Evolutionary conservation across 2,113 vertebrate species (phyloP).

Genomic region (Trinectes maculatus): DNA sequence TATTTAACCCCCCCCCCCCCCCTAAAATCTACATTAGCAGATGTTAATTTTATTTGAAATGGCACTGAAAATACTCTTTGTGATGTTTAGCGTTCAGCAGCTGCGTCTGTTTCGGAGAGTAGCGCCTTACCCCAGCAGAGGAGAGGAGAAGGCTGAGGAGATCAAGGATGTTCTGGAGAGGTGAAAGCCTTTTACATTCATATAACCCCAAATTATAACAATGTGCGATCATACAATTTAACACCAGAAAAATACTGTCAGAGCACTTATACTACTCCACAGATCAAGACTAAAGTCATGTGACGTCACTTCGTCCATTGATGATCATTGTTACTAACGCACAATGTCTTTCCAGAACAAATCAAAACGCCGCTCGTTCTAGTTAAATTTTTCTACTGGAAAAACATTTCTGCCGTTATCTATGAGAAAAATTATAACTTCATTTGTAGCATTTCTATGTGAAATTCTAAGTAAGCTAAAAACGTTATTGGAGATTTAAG

Average conservation of each 20-base stretch:
- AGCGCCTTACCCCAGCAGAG: slow-evolving; percentile 69
- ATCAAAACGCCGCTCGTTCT: too few relatives aligned
- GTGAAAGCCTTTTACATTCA: slow-evolving; percentile 19
- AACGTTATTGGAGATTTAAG: neutral
- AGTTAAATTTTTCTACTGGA: neutral
- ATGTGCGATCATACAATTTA: too few relatives aligned
- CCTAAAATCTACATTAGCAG: too few relatives aligned
- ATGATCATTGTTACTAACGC: too few relatives aligned
- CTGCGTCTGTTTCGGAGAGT: slow-evolving; percentile 66
- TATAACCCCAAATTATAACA: neutral
- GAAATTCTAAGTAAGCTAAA: too few relatives aligned
- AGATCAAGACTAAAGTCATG: too few relatives aligned
- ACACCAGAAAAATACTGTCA: too few relatives aligned
- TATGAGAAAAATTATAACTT: neutral
- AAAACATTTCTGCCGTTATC: too few relatives aligned
- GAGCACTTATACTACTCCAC: too few relatives aligned
- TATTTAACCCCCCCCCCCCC: accelerated
- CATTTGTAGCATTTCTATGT: too few relatives aligned
- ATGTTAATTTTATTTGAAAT: neutral
- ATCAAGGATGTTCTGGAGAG: slow-evolving; percentile 67
- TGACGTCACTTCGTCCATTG: too few relatives aligned
- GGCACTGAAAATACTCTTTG: neutral
- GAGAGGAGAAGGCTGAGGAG: slow-evolving; percentile 68
- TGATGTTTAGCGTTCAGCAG: slow-evolving; percentile 49
- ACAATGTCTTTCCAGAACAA: too few relatives aligned